Percentiles rank a stretch among this genome's conserved stretches.
phyloP scores from a whole-genome alignment of 2,113 vertebrate species.

The Dicerorhinus sumatrensis region DNA sequence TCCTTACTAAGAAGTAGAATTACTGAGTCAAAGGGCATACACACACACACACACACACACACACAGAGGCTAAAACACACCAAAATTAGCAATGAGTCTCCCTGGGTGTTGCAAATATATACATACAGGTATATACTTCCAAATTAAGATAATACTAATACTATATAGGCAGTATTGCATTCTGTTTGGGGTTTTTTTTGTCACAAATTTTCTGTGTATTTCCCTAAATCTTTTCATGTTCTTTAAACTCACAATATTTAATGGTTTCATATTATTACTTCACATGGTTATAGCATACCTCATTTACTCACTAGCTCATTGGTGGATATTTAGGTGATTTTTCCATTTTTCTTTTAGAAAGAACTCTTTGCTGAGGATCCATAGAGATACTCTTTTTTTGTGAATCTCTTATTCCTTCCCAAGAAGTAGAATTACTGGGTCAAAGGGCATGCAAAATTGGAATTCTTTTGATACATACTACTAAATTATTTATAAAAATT shows the following conservation, averaged over 20 bases:
- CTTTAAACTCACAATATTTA: background rate
- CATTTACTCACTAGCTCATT: background rate
- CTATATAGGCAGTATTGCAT: background rate
- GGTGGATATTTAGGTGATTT: background rate
- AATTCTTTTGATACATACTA: background rate
- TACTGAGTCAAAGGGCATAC: background rate
- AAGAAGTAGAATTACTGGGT: background rate
- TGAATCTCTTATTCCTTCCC: background rate
- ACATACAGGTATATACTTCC: background rate
- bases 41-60: too few relatives aligned
- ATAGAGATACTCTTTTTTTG: background rate
- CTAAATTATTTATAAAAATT: conserved; percentile 27
- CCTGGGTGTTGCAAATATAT: too few relatives aligned
- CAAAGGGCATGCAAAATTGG: background rate
- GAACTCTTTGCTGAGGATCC: background rate
- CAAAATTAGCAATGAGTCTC: too few relatives aligned
- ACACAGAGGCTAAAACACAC: background rate
- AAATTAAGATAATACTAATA: background rate
- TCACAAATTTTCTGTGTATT: background rate
- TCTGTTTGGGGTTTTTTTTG: background rate
- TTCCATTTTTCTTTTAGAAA: background rate
- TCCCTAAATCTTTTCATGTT: background rate
- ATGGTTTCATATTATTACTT: background rate
- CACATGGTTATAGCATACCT: background rate
- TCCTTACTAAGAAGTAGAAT: background rate